Evolutionary conservation across 2,113 vertebrate genomes (phyloP).

Genomic region (Phasianus colchicus): DNA sequence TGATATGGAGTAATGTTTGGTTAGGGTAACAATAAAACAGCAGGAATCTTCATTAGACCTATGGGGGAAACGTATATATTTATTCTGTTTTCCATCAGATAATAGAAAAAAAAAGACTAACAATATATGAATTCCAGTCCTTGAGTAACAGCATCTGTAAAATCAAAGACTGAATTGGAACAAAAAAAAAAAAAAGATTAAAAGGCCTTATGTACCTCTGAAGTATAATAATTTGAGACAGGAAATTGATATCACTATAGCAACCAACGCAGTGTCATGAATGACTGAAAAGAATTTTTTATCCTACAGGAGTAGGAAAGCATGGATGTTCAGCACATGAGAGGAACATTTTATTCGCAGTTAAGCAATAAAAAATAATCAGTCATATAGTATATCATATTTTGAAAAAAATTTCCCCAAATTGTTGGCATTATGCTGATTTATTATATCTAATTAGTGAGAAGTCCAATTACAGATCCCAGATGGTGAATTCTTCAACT

Average conservation of each 20-base stretch:
- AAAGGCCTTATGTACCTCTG: slow-evolving; percentile 17
- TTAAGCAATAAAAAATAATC: background rate
- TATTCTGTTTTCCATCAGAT: slow-evolving; percentile 23
- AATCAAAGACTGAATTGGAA: slow-evolving; percentile 6
- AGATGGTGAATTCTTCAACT: slow-evolving; percentile 1
- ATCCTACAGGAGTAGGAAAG: background rate
- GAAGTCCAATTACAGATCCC: slow-evolving; percentile 10
- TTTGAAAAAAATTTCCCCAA: background rate
- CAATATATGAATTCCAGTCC: slow-evolving; percentile 3
- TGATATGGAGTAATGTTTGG: background rate
- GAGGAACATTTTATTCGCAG: background rate
- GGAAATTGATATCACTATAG: slow-evolving; percentile 66
- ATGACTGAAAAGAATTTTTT: background rate
- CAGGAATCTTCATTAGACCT: slow-evolving; percentile 12
- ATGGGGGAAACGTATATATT: background rate
- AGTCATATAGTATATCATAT: background rate
- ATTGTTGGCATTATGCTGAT: background rate
- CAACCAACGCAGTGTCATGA: slow-evolving; percentile 16
- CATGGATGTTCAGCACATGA: background rate
- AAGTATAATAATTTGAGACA: slow-evolving; percentile 6
- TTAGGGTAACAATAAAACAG: background rate
- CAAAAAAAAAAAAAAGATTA: background rate
- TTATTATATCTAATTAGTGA: slow-evolving; percentile 19
- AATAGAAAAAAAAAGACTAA: background rate
- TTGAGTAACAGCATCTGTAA: slow-evolving; percentile 5